Evolutionary conservation across 2,797 vertebrate species (phyloP).

Genomic region (Tenualosa thibaudeaui): DNA sequence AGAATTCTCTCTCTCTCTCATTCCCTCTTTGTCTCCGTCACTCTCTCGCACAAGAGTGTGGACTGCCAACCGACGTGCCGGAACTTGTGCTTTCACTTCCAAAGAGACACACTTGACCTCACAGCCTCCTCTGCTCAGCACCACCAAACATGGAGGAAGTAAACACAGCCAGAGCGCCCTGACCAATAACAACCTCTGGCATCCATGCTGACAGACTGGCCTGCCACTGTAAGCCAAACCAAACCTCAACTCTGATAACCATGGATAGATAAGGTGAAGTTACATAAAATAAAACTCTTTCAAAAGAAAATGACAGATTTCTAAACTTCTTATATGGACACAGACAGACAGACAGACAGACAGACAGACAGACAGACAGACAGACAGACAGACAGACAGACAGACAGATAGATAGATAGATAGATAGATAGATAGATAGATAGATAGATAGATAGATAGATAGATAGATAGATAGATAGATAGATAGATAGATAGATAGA

Average conservation of each 20-base stretch:
- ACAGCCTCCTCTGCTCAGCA: background rate
- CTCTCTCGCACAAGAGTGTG: background rate
- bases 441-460: too few relatives aligned
- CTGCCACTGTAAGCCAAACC: background rate
- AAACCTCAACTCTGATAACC: background rate
- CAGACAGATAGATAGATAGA: too few relatives aligned
- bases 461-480: too few relatives aligned
- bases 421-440: too few relatives aligned
- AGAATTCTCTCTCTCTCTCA: background rate
- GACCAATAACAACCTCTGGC: constrained; percentile 6
- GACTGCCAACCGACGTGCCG: background rate
- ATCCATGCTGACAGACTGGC: background rate
- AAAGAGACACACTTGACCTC: background rate
- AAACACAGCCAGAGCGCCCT: background rate
- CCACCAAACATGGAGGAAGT: constrained; percentile 1
- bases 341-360: too few relatives aligned
- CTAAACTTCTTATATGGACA: background rate
- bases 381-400: too few relatives aligned
- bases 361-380: too few relatives aligned
- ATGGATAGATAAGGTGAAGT: background rate
- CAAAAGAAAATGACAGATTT: background rate
- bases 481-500: too few relatives aligned
- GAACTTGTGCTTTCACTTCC: background rate
- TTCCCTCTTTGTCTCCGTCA: background rate
- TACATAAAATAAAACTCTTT: background rate